phyloP scores from a whole-genome alignment of 2,888 invertebrate species.

The Strigamia maritima region DNA sequence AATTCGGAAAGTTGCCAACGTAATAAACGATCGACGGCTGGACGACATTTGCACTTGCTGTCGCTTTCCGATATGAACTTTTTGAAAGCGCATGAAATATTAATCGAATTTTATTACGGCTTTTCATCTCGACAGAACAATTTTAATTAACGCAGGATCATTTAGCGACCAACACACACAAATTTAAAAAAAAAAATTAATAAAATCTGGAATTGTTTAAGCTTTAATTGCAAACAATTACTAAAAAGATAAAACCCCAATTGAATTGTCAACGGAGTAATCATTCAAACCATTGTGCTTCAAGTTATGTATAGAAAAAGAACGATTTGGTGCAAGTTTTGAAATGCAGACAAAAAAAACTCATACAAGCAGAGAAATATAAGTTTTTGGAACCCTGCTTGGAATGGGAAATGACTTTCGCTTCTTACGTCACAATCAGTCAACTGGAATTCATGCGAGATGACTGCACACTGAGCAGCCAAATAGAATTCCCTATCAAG shows the following conservation, averaged over 20 bases:
- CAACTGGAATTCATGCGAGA: conserved; percentile 25
- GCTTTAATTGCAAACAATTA: conserved; percentile 5
- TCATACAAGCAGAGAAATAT: not conserved
- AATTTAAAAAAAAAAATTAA: not conserved
- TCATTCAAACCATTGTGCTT: not conserved
- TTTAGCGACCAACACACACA: not conserved
- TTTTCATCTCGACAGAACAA: conserved; percentile 5
- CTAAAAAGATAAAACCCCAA: conserved; percentile 9
- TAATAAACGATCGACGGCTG: conserved; percentile 20
- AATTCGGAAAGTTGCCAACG: conserved; percentile 17
- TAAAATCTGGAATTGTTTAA: not conserved
- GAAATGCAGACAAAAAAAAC: not conserved
- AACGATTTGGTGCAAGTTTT: not conserved
- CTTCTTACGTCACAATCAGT: conserved; percentile 29
- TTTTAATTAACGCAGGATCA: conserved; percentile 17
- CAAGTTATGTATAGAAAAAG: not conserved
- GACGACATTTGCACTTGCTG: conserved; percentile 31
- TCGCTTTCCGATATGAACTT: conserved; percentile 24
- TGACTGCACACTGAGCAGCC: conserved; percentile 24
- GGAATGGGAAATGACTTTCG: conserved; percentile 22
- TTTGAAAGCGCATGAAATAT: conserved; percentile 32
- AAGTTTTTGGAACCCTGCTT: not conserved
- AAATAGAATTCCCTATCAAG: conserved; percentile 28
- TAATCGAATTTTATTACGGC: conserved; percentile 12
- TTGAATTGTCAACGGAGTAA: conserved; percentile 4